Percentiles rank a stretch among this genome's conserved stretches.
Evolutionary conservation across 2,797 vertebrate genomes (phyloP).

Genomic region (Phyllotis vaccarum): DNA sequence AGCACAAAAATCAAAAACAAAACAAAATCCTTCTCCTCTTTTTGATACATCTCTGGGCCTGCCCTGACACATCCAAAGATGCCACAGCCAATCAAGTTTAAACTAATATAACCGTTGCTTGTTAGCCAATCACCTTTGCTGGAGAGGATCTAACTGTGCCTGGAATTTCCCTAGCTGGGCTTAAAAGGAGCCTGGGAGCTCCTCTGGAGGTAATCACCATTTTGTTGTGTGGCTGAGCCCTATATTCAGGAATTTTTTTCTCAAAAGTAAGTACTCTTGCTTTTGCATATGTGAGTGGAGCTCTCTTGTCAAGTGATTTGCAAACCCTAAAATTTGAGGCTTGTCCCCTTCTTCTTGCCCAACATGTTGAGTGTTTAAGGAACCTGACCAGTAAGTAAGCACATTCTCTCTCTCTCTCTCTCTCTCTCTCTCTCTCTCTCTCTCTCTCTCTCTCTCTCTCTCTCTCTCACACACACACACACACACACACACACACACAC

Average conservation of each 20-base stretch:
- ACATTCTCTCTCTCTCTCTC: too few relatives aligned
- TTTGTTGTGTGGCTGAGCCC: not conserved
- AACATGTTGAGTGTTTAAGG: too few relatives aligned
- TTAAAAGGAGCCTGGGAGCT: not conserved
- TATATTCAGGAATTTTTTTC: too few relatives aligned
- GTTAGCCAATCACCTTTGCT: not conserved
- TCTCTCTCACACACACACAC: too few relatives aligned
- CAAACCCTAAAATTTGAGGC: not conserved
- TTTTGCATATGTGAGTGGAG: not conserved
- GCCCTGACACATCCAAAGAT: not conserved
- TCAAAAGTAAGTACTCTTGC: not conserved
- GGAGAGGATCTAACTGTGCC: not conserved
- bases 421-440: too few relatives aligned
- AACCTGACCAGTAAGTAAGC: too few relatives aligned
- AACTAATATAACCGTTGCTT: not conserved
- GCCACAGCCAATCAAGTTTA: not conserved
- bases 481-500: too few relatives aligned
- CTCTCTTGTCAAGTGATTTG: not conserved
- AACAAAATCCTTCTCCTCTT: too few relatives aligned
- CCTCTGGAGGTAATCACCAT: not conserved
- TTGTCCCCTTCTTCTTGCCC: too few relatives aligned
- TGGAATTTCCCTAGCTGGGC: not conserved
- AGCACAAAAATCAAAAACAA: too few relatives aligned
- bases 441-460: too few relatives aligned
- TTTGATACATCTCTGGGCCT: not conserved